Evolutionary conservation across 2,888 invertebrate species (phyloP).

Genomic region (Zeuzera pyrina): DNA sequence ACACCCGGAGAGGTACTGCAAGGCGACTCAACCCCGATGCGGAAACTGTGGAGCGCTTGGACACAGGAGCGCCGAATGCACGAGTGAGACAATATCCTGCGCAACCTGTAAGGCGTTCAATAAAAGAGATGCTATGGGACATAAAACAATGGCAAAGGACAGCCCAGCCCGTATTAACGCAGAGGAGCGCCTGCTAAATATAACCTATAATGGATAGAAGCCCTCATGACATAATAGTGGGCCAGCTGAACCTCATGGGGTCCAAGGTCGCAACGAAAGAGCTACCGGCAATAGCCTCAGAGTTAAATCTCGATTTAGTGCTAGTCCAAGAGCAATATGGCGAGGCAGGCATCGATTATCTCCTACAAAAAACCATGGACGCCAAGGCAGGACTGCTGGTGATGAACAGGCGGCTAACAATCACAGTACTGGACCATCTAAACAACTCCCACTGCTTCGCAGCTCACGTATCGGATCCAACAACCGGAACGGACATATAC

Average conservation of each 20-base stretch:
- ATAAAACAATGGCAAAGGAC: conserved; percentile 11
- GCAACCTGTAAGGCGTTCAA: conserved; percentile 20
- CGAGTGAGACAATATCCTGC: conserved; percentile 1
- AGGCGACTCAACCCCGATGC: conserved; percentile 8
- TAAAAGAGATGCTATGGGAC: conserved; percentile 3
- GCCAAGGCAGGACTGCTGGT: conserved; percentile 16
- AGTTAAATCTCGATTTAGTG: conserved; percentile 13
- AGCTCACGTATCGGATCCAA: not conserved
- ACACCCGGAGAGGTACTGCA: conserved; percentile 22
- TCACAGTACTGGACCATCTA: too few species aligned
- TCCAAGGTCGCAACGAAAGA: not conserved
- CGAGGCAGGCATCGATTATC: not conserved
- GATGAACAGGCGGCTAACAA: not conserved
- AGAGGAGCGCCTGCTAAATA: not conserved
- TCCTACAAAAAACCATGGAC: conserved; percentile 2
- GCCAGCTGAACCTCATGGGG: not conserved
- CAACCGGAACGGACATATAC: too few species aligned
- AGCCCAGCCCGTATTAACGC: conserved; percentile 17
- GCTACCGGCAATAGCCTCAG: not conserved
- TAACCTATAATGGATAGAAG: conserved; percentile 9
- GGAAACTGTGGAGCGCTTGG: conserved; percentile 18
- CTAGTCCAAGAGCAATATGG: conserved; percentile 21
- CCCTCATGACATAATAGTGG: not conserved
- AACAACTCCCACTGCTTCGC: not conserved
- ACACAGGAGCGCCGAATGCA: conserved; percentile 11